A percentile compares a stretch with the other conserved stretches of the same genome.
These are phyloP conservation scores for Autographa pulchrina DNA, from an alignment of 2,888 invertebrate genomes.

Conservation along the genomic window DNA sequence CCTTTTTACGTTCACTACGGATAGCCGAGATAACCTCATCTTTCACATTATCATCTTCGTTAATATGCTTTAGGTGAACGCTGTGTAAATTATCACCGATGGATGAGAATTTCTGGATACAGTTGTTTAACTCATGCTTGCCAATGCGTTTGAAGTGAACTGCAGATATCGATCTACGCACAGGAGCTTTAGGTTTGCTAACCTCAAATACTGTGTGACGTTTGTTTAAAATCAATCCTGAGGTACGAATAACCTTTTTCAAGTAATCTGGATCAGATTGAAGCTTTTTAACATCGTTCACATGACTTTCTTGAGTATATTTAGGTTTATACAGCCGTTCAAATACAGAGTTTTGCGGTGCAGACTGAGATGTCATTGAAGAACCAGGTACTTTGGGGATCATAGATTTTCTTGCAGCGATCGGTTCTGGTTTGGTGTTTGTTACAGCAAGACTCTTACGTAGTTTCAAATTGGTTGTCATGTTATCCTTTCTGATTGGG, in stretches of 20 bases:
- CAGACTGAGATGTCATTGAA: constrained; percentile 28
- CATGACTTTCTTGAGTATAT: constrained; percentile 48
- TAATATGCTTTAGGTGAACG: constrained; percentile 69
- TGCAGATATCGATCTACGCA: constrained; percentile 84
- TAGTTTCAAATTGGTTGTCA: constrained; percentile 24
- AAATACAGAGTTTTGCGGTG: constrained; percentile 74
- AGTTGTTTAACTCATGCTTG: constrained; percentile 76
- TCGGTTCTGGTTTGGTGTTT: constrained; percentile 48
- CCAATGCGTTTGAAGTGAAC: constrained; percentile 83
- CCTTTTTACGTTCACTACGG: constrained; percentile 83
- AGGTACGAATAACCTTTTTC: constrained; percentile 71
- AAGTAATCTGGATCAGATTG: constrained; percentile 72
- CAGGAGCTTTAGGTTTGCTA: constrained; percentile 59
- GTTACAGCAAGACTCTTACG: constrained; percentile 62
- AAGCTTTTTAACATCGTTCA: constrained; percentile 67
- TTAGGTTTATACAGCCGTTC: constrained; percentile 83
- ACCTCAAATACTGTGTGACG: constrained; percentile 71
- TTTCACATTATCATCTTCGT: constrained; percentile 73
- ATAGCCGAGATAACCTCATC: constrained; percentile 77
- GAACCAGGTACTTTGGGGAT: constrained; percentile 52
- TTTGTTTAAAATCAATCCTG: constrained; percentile 70
- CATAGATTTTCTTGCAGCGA: constrained; percentile 63
- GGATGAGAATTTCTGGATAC: constrained; percentile 83
- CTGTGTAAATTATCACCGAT: constrained; percentile 80
- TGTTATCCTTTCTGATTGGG: constrained; percentile 28